A percentile compares a stretch with the other conserved stretches of the same genome.
phyloP scores from a whole-genome alignment of 2,888 invertebrate genomes.

The Pterostichus niger region DNA sequence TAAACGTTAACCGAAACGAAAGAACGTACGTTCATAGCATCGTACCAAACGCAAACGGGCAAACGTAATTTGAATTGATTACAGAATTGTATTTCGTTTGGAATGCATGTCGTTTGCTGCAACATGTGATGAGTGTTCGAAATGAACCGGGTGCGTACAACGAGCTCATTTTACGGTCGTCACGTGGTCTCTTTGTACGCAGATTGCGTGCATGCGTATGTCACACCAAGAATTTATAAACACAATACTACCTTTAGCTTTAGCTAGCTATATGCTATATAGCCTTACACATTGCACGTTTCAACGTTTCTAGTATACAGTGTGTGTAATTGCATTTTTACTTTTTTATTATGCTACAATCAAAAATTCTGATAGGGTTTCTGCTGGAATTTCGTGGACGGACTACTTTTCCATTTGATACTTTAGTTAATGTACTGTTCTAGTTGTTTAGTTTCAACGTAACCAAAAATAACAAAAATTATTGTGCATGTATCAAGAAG shows the following conservation, averaged over 20 bases:
- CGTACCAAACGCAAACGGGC: slow-evolving; percentile 1
- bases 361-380: slow-evolving; percentile 4
- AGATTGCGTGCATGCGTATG: slow-evolving; percentile 47
- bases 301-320: slow-evolving; percentile 29
- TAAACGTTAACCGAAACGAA: background rate
- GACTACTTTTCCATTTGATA: background rate
- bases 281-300: slow-evolving; percentile 27
- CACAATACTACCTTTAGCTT: slow-evolving; percentile 46
- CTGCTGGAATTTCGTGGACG: background rate
- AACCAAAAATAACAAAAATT: too few species aligned
- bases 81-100: slow-evolving; percentile 57
- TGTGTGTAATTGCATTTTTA: slow-evolving; percentile 23
- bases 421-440: too few species aligned
- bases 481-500: too few species aligned
- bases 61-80: slow-evolving; percentile 60
- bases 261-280: too few species aligned
- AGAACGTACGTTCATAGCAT: background rate
- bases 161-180: slow-evolving; percentile 60
- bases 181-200: slow-evolving; percentile 58
- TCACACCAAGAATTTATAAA: slow-evolving; percentile 53
- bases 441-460: too few species aligned
- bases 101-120: slow-evolving; percentile 46
- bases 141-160: slow-evolving; percentile 65
- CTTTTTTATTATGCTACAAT: background rate
- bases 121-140: slow-evolving; percentile 52